phyloP scores from a whole-genome alignment of 2,113 vertebrate genomes.

The Bungarus multicinctus region DNA sequence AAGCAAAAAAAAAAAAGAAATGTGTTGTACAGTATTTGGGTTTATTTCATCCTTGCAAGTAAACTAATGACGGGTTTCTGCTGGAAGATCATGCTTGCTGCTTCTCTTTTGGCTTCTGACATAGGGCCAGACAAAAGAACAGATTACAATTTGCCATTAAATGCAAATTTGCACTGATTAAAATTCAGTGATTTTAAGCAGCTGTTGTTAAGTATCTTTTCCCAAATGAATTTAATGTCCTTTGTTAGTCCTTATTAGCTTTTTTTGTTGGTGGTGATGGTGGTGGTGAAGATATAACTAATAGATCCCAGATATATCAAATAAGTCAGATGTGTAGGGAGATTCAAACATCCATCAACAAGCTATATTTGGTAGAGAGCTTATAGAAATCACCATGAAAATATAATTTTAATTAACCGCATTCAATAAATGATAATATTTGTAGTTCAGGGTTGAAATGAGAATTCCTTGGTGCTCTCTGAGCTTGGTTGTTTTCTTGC shows the following conservation, averaged over 20 bases:
- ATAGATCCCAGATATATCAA: neutral
- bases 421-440: neutral
- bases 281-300: neutral
- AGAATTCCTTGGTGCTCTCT: neutral
- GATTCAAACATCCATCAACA: neutral
- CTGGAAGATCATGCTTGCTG: neutral
- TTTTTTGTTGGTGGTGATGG: neutral
- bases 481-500: neutral
- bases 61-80: neutral
- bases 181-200: neutral
- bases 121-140: neutral
- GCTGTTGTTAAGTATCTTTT: neutral
- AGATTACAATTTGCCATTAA: neutral
- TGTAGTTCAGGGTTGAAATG: neutral
- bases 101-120: neutral
- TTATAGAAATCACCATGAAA: neutral
- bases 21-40: neutral
- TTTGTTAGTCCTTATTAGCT: neutral
- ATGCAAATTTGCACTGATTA: neutral
- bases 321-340: neutral
- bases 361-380: neutral
- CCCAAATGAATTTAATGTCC: neutral
- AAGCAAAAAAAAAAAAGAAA: neutral
- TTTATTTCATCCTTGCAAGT: neutral
- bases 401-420: neutral